Percentiles rank a stretch among this genome's conserved stretches.
Conservation (phyloP, 2,888 invertebrate genomes). For the Cephonodes hylas region DNA sequence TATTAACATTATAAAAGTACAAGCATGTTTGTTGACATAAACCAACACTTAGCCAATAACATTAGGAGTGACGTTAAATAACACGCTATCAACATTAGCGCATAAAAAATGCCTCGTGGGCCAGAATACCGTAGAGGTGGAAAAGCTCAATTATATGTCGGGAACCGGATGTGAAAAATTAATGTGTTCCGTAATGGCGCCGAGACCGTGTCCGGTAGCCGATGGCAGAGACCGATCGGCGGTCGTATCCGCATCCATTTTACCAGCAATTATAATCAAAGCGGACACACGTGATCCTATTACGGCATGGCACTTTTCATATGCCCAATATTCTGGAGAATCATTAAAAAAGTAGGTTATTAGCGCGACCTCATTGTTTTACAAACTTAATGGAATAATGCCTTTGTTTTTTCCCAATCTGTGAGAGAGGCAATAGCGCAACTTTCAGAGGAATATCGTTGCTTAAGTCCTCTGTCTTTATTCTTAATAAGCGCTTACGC, state of each 20-base stretch:
- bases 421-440: too few relatives aligned
- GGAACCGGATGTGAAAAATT: constrained; percentile 68
- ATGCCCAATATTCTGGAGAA: background rate
- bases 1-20: too few relatives aligned
- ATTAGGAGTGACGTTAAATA: background rate
- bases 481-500: too few relatives aligned
- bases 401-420: too few relatives aligned
- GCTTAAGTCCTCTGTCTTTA: too few relatives aligned
- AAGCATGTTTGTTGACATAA: too few relatives aligned
- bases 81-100: background rate
- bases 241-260: constrained; percentile 30
- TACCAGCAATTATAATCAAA: constrained; percentile 42
- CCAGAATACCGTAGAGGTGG: constrained; percentile 24
- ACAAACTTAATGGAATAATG: too few relatives aligned
- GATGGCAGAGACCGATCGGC: constrained; percentile 51
- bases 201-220: constrained; percentile 37
- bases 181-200: constrained; percentile 60
- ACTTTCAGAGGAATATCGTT: too few relatives aligned
- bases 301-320: background rate
- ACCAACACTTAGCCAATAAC: background rate
- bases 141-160: constrained; percentile 58
- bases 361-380: too few relatives aligned
- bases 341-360: background rate
- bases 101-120: constrained; percentile 1
- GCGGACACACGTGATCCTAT: constrained; percentile 27